Percentiles rank a stretch among this genome's conserved stretches.
Evolutionary conservation across 2,113 vertebrate genomes (phyloP).

Genomic region (Garra rufa): DNA sequence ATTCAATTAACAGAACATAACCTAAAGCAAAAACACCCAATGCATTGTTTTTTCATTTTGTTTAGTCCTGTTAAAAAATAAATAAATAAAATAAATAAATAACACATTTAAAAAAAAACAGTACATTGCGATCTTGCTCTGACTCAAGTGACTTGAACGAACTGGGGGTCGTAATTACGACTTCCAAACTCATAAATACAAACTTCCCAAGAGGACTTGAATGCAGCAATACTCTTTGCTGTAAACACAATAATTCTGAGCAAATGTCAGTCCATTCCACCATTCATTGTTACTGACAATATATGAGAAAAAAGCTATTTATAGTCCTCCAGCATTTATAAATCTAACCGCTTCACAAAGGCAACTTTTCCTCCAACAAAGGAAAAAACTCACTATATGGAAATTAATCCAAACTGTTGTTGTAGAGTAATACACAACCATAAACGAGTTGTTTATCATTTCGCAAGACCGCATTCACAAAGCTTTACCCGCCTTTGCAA

Average conservation of each 20-base stretch:
- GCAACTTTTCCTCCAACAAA: not conserved
- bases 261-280: not conserved
- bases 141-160: too few relatives aligned
- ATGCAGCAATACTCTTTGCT: too few relatives aligned
- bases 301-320: not conserved
- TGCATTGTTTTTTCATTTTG: too few relatives aligned
- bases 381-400: conserved; percentile 15
- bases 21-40: too few relatives aligned
- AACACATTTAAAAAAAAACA: too few relatives aligned
- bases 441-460: not conserved
- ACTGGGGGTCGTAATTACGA: too few relatives aligned
- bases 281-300: not conserved
- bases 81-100: too few relatives aligned
- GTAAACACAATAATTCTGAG: not conserved
- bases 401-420: conserved; percentile 41
- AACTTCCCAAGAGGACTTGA: too few relatives aligned
- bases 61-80: too few relatives aligned
- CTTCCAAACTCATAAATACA: too few relatives aligned
- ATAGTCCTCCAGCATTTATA: not conserved
- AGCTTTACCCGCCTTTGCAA: conserved; percentile 17
- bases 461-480: conserved; percentile 14
- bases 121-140: too few relatives aligned
- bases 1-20: too few relatives aligned
- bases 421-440: not conserved
- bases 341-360: not conserved